Percentiles rank a stretch among this genome's conserved stretches.
Conservation (phyloP, 2,113 vertebrate genomes). For the Odocoileus hemionus region DNA sequence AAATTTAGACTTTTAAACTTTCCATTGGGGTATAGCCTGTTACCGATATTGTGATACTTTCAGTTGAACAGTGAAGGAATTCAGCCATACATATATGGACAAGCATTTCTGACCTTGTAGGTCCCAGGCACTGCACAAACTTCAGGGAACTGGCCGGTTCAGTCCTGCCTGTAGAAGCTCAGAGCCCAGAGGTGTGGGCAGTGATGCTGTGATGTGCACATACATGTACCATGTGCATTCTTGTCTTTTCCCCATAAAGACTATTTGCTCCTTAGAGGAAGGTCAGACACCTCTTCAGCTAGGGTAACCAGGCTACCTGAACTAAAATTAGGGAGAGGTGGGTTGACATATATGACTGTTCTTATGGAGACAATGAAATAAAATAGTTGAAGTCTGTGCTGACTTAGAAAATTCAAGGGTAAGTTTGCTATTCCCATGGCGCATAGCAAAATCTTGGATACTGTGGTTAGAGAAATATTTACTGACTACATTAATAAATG, state of each 20-base stretch:
- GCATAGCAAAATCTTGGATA: background rate
- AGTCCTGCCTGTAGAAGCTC: background rate
- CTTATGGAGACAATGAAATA: background rate
- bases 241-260: background rate
- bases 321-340: background rate
- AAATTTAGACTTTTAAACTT: background rate
- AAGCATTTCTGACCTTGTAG: background rate
- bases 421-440: background rate
- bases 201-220: background rate
- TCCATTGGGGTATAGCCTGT: background rate
- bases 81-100: background rate
- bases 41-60: background rate
- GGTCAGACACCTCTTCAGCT: background rate
- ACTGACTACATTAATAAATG: background rate
- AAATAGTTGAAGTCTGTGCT: constrained; percentile 10
- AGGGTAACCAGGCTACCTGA: background rate
- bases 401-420: constrained; percentile 8
- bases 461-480: background rate
- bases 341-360: background rate
- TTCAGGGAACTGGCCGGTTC: background rate
- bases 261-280: background rate
- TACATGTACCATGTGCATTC: fast-evolving
- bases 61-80: background rate
- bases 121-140: background rate
- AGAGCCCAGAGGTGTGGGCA: background rate